Evolutionary conservation across 2,113 vertebrate species (phyloP).

Genomic region (Plotosus lineatus): DNA sequence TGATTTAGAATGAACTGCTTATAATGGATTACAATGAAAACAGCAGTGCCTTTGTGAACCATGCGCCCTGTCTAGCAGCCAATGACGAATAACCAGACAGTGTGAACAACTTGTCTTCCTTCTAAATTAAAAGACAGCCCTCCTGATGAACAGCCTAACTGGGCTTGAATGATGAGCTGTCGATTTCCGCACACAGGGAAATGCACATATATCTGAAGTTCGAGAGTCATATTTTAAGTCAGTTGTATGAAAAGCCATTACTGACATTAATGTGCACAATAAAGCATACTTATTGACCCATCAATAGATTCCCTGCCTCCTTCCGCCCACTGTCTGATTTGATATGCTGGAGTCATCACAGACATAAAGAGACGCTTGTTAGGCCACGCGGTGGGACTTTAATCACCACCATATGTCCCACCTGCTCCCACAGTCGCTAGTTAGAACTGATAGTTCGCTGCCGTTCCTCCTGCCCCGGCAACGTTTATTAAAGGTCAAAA

Average conservation of each 20-base stretch:
- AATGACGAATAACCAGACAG: slow-evolving; percentile 49
- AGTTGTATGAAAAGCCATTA: slow-evolving; percentile 29
- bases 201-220: slow-evolving; percentile 42
- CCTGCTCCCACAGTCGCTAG: slow-evolving; percentile 39
- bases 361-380: slow-evolving; percentile 30
- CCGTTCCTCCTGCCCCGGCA: slow-evolving; percentile 45
- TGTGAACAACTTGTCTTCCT: slow-evolving; percentile 19
- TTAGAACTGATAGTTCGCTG: slow-evolving; percentile 45
- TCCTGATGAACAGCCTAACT: slow-evolving; percentile 45
- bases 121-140: slow-evolving; percentile 46
- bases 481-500: slow-evolving; percentile 63
- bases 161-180: slow-evolving; percentile 44
- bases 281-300: slow-evolving; percentile 48
- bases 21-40: slow-evolving; percentile 46
- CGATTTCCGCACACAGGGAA: slow-evolving; percentile 24
- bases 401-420: slow-evolving; percentile 50
- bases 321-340: slow-evolving; percentile 6
- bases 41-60: slow-evolving; percentile 43
- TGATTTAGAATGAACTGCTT: slow-evolving; percentile 44
- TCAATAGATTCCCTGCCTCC: slow-evolving; percentile 8
- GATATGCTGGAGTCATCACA: slow-evolving; percentile 20
- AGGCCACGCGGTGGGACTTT: slow-evolving; percentile 42
- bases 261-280: slow-evolving; percentile 46
- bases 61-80: slow-evolving; percentile 41
- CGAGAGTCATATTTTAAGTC: slow-evolving; percentile 50